Evolutionary conservation across 2,888 invertebrate genomes (phyloP), one percentile per base, ranked within the genome.

Genomic region (Artemia sp.): DNA sequence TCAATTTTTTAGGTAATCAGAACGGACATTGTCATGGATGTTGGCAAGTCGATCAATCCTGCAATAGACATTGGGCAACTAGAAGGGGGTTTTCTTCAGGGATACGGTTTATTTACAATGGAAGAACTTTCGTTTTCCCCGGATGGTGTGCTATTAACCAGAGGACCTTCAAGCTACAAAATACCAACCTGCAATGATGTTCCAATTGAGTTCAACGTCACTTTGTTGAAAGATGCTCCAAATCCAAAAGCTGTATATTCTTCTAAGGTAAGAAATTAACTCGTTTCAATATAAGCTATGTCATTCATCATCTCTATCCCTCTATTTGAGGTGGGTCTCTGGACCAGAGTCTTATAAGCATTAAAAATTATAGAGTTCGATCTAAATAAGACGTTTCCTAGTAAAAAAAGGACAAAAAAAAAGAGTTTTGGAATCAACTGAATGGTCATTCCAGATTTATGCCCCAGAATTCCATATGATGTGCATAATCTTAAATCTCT

Each of bases 21-120:
- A 75, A 88, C 90, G 0, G 93, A 96, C 76, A 94, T 96, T 74
- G 93, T 96, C 0, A 95, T 96, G 95, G 96, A 96, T 80, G 83
- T 96, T 74, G 95, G 95, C 0, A 87, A 90, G 74, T 94, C 94
- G 79, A 80, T 96, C 70, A 96, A 96, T 79, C 96, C 96, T 6
- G 94, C 95, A 1, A 92, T 96, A 73, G 96, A 96, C 75, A 89
- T 96, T 74, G 96, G 95, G 0, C 96, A 96, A 81, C 87, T 96
- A 14, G 96, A 96, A 80, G 96, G 96, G 4, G 96, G 84, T 0
- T 96, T 94, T 75, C 83, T 92, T 76, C 94, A 95, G 82, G 96
- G 96, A 0, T 92, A 93, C 75, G 96, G 95, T 1, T 78, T 96
- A 70, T 93, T 89, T 75, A 89, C 90, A 0, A 80, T 95, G 76